These are phyloP conservation scores for Turnix velox DNA, from an alignment of 2,113 vertebrate genomes.

Conservation along the genomic window DNA sequence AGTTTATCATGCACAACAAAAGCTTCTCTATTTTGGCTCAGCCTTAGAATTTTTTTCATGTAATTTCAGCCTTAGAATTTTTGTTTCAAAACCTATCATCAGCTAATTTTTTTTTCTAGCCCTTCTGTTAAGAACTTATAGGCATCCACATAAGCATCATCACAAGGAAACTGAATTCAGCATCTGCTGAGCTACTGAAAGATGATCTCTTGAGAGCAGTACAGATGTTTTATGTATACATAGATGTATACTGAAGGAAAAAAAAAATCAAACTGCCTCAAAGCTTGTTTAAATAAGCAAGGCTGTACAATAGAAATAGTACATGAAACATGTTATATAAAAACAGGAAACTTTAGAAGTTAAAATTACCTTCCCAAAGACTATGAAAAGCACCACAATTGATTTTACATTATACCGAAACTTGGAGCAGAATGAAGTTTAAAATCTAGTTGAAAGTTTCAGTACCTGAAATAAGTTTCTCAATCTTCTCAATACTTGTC, in stretches of 20 bases:
- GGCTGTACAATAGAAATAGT: background rate
- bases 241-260: background rate
- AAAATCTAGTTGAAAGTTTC: background rate
- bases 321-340: background rate
- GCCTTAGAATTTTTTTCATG: background rate
- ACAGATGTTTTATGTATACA: background rate
- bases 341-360: background rate
- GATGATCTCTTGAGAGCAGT: background rate
- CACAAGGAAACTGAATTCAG: background rate
- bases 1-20: background rate
- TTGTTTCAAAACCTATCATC: background rate
- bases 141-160: fast-evolving
- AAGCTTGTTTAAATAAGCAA: background rate
- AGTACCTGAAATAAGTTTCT: background rate
- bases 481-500: background rate
- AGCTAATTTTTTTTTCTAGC: background rate
- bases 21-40: background rate
- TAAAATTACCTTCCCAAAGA: background rate
- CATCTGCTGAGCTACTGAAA: background rate
- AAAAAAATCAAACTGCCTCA: background rate
- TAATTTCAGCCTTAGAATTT: background rate
- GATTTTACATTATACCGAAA: background rate
- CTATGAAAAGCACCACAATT: background rate
- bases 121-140: background rate
- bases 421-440: background rate